Percentiles rank a stretch among this genome's conserved stretches.
These are phyloP conservation scores for Piscicola geometra DNA, from an alignment of 2,888 invertebrate genomes.

Conservation along the genomic window DNA sequence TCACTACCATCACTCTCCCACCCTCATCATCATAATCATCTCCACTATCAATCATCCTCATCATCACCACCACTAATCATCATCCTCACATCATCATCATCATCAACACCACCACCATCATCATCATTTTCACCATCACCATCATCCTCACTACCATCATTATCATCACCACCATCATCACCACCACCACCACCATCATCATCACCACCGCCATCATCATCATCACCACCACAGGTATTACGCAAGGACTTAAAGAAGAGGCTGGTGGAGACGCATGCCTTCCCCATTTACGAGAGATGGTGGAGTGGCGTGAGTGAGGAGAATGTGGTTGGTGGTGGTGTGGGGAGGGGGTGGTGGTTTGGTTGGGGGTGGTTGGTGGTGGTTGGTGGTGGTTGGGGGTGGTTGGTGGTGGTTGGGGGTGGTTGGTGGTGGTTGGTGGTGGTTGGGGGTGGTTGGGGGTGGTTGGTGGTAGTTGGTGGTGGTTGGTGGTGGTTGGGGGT, in stretches of 20 bases:
- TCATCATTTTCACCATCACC: neutral
- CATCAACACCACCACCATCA: neutral
- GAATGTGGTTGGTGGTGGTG: neutral
- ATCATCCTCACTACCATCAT: neutral
- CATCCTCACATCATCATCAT: too few species aligned
- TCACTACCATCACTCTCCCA: neutral
- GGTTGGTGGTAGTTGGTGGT: too few species aligned
- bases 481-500: too few species aligned
- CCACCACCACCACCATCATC: too few species aligned
- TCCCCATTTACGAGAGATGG: slow-evolving; percentile 17
- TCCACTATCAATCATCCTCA: too few species aligned
- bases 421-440: too few species aligned
- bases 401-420: too few species aligned
- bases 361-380: too few species aligned
- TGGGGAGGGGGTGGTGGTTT: too few species aligned
- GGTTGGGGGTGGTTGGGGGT: too few species aligned
- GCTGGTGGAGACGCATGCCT: slow-evolving; percentile 10
- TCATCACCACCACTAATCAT: too few species aligned
- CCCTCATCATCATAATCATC: neutral
- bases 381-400: too few species aligned
- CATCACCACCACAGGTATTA: slow-evolving; percentile 4
- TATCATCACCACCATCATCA: neutral
- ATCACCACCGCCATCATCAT: neutral
- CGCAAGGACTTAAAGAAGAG: slow-evolving; percentile 19
- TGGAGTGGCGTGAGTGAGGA: slow-evolving; percentile 10